These are phyloP conservation scores for Tadarida brasiliensis DNA, from an alignment of 2,797 vertebrate genomes.

Conservation along the genomic window DNA sequence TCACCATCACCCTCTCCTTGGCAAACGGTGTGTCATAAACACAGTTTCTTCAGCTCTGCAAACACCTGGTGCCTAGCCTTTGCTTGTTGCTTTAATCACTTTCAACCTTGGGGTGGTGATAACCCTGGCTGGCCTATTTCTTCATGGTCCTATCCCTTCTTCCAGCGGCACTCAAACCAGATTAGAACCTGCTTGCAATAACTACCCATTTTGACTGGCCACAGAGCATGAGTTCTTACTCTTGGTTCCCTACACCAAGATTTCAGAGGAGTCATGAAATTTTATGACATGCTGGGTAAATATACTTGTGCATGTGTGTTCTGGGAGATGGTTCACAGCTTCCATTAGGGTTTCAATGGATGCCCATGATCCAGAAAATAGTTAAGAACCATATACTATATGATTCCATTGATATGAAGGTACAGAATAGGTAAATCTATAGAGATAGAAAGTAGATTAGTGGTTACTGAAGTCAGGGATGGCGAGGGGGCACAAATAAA, in stretches of 20 bases:
- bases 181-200: neutral
- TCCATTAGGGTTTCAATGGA: neutral
- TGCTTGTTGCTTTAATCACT: conserved; percentile 15
- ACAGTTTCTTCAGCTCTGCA: conserved; percentile 65
- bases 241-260: neutral
- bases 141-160: neutral
- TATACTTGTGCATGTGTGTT: neutral
- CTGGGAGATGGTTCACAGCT: neutral
- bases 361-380: neutral
- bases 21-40: conserved; percentile 78
- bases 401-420: neutral
- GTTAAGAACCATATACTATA: neutral
- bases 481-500: neutral
- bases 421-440: neutral
- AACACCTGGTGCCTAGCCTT: conserved; percentile 58
- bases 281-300: neutral
- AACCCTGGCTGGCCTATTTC: neutral
- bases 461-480: neutral
- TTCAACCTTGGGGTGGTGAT: neutral
- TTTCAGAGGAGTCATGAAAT: neutral
- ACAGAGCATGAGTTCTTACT: neutral
- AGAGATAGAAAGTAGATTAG: neutral
- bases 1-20: conserved; percentile 61
- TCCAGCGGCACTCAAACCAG: neutral
- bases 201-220: neutral